Evolutionary conservation across 1,140 invertebrate genomes (phyloP), one percentile per base, ranked within the genome.

Genomic region (Stegodyphus mimosarum): DNA sequence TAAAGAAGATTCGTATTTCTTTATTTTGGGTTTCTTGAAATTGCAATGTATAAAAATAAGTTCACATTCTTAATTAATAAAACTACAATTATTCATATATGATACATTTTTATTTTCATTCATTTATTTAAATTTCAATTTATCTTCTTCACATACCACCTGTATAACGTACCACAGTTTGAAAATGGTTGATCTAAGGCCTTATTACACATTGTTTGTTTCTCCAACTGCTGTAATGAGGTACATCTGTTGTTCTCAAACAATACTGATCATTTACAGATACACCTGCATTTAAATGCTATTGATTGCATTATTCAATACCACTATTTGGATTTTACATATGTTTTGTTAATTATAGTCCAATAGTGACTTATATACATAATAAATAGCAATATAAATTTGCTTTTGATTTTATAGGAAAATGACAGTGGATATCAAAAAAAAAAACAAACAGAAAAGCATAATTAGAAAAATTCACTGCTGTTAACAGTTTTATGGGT

Each of bases 71-170:
- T 33, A 33, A 33, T 33, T 33, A 33, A 33, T 33, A 33, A 33
- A 33, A 33, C 33, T 33, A 33, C 33, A 33, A 33, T 33, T 33
- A 33, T 33, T 33, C 33, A 33, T 33, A 74, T 84, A 84, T 84
- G 73, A 75, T 84, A 84, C 81, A 84, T 75, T 84, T 84, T 84
- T 84, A 74, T 74, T 83, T 78, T 83, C 72, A 84, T 55, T 84
- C 55, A 76, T 83, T 83, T 76, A 83, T 50, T 81, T 66, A 52
- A 84, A 69, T 84, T 75, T 79, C 66, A 69, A 79, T 17, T 71
- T 52, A 49, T 81, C 52, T 50, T 75, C 64, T 75, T 69, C 64
- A 60, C 50, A 81, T 76, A 76, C 73, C 81, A 84, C 72, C 73
- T 84, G 72, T 74, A 55, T 69, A 70, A 72, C 7, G 67, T 80